These are phyloP conservation scores for Phaedon cochleariae DNA, from an alignment of 2,888 invertebrate genomes.

Conservation along the genomic window DNA sequence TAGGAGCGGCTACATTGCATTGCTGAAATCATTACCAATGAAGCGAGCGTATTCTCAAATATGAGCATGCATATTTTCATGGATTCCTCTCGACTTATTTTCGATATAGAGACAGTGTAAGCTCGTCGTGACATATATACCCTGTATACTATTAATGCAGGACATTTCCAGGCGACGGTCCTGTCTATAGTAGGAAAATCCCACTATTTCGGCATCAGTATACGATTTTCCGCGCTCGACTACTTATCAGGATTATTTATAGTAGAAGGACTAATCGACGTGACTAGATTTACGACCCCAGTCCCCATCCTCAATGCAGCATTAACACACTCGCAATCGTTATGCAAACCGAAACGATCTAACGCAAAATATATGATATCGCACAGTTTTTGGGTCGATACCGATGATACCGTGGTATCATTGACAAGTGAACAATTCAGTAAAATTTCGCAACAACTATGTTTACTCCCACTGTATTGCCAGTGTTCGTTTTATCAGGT, in stretches of 20 bases:
- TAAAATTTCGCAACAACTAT: too few species aligned
- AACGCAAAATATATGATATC: constrained; percentile 29
- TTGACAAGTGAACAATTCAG: constrained; percentile 9
- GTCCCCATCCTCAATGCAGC: constrained; percentile 21
- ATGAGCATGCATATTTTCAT: too few species aligned
- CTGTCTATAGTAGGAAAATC: constrained; percentile 10
- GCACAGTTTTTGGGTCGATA: neutral
- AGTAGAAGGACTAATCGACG: constrained; percentile 42
- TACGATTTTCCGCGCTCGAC: constrained; percentile 46
- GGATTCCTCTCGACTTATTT: too few species aligned
- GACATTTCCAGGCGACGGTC: too few species aligned
- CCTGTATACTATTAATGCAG: too few species aligned
- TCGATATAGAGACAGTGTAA: too few species aligned
- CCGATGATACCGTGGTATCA: neutral
- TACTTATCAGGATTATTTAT: constrained; percentile 45
- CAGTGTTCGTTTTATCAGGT: too few species aligned
- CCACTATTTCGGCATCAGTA: constrained; percentile 45
- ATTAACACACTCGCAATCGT: constrained; percentile 36
- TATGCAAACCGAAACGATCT: constrained; percentile 34
- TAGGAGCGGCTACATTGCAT: too few species aligned
- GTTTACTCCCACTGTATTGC: too few species aligned
- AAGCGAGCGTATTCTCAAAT: too few species aligned
- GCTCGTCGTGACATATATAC: too few species aligned
- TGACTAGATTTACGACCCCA: constrained; percentile 38
- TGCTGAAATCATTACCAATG: too few species aligned